Evolutionary conservation across 1,140 invertebrate species (phyloP).

Genomic region (Pteromalus puparum): DNA sequence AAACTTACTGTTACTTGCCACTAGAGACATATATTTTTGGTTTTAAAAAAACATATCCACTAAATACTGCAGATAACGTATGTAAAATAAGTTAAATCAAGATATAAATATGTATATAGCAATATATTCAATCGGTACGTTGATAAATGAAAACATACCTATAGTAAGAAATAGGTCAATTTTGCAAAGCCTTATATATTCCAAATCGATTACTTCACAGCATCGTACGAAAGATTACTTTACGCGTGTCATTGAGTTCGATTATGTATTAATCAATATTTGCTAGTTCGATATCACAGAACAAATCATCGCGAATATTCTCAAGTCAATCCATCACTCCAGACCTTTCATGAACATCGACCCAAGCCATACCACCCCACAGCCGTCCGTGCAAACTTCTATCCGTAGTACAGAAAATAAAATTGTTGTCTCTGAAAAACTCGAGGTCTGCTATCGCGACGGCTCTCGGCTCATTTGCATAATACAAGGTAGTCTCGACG

Average conservation of each 20-base stretch:
- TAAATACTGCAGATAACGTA: no score
- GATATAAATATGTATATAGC: background rate
- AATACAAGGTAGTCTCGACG: background rate
- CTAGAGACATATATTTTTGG: no score
- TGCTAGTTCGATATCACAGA: no score
- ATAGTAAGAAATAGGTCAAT: constrained; percentile 1
- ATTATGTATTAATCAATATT: background rate
- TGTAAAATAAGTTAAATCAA: no score
- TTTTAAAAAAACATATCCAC: no score
- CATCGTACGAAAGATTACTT: background rate
- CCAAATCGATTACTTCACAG: no score
- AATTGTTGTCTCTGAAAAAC: background rate
- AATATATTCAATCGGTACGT: background rate
- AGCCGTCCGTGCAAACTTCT: background rate
- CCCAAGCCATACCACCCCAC: background rate
- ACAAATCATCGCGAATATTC: background rate
- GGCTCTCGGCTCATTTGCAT: background rate
- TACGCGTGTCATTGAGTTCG: background rate
- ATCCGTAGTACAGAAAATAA: background rate
- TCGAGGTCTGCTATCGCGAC: background rate
- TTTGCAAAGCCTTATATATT: background rate
- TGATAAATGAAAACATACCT: background rate
- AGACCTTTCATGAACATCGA: background rate
- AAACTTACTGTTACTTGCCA: no score
- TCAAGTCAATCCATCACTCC: background rate